A percentile compares a stretch with the other conserved stretches of the same genome.
These are phyloP conservation scores for Montipora capricornis DNA, from an alignment of 64 coral and sea anemone species.

Conservation along the genomic window DNA sequence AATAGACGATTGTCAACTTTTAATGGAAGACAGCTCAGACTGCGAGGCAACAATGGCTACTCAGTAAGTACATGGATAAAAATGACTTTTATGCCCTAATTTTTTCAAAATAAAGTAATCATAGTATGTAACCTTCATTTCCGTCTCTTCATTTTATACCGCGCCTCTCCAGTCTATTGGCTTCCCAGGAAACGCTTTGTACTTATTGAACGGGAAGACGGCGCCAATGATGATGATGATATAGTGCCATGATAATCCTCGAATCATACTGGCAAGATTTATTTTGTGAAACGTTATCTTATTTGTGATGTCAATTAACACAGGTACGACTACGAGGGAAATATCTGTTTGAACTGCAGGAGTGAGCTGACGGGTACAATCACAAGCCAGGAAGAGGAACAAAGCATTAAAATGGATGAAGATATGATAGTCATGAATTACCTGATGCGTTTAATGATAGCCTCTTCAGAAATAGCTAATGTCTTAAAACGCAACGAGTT, in stretches of 20 bases:
- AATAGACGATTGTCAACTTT: conserved; percentile 28
- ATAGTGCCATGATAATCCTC: too few relatives aligned
- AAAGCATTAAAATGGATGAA: conserved; percentile 3
- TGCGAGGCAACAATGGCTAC: not conserved
- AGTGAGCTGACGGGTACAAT: not conserved
- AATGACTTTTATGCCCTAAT: too few relatives aligned
- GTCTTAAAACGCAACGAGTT: conserved; percentile 50
- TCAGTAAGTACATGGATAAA: conserved; percentile 6
- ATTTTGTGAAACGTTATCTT: not conserved
- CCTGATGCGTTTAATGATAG: conserved; percentile 52
- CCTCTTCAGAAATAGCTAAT: conserved; percentile 37
- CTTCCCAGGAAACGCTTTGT: too few relatives aligned
- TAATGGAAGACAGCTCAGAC: conserved; percentile 7
- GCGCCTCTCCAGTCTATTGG: too few relatives aligned
- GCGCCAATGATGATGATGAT: too few relatives aligned
- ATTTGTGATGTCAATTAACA: not conserved
- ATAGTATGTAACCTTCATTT: too few relatives aligned
- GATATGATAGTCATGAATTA: conserved; percentile 53
- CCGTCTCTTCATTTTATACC: too few relatives aligned
- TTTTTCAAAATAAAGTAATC: too few relatives aligned
- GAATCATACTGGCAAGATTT: too few relatives aligned
- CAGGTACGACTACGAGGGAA: conserved; percentile 10
- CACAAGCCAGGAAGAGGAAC: not conserved
- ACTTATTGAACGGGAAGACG: too few relatives aligned
- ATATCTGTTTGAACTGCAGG: conserved; percentile 15